Conservation (phyloP, 2,888 invertebrate genomes). For the Diplazon laetatorius region DNA sequence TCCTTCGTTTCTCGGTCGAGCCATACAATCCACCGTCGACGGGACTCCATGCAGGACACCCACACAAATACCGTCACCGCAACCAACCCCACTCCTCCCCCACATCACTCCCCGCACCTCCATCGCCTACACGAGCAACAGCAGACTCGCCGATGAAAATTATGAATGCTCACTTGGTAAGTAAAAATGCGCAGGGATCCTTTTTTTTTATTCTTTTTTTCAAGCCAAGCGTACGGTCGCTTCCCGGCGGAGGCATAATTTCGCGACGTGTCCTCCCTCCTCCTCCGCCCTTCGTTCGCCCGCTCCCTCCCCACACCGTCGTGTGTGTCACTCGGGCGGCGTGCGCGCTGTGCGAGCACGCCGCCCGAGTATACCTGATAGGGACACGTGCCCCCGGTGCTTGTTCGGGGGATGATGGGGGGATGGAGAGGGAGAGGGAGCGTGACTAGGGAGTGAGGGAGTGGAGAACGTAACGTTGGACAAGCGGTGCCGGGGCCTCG, state of each 20-base stretch:
- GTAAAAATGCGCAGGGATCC: slow-evolving; percentile 31
- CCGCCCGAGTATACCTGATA: too few species aligned
- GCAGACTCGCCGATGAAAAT: slow-evolving; percentile 51
- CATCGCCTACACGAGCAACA: background rate
- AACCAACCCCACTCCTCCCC: background rate
- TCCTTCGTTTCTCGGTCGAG: slow-evolving; percentile 9
- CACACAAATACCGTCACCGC: slow-evolving; percentile 26
- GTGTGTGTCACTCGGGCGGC: too few species aligned
- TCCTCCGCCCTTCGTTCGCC: slow-evolving; percentile 1
- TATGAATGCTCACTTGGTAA: slow-evolving; percentile 65
- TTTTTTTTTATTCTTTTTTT: background rate
- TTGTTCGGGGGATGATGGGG: too few species aligned
- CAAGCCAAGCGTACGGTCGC: background rate
- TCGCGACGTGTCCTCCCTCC: slow-evolving; percentile 1
- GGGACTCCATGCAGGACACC: slow-evolving; percentile 28
- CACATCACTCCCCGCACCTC: too few species aligned
- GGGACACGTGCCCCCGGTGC: too few species aligned
- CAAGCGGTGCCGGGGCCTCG: slow-evolving; percentile 12
- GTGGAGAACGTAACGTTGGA: slow-evolving; percentile 22
- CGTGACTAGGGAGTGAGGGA: too few species aligned
- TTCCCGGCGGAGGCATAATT: slow-evolving; percentile 2
- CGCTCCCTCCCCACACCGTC: slow-evolving; percentile 2
- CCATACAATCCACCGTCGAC: background rate
- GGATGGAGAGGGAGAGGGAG: too few species aligned
- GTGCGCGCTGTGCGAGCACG: too few species aligned